Percentiles rank a stretch among this genome's conserved stretches.
These are phyloP conservation scores for Caiman crocodilus DNA, from an alignment of 2,797 vertebrate genomes.

Conservation along the genomic window DNA sequence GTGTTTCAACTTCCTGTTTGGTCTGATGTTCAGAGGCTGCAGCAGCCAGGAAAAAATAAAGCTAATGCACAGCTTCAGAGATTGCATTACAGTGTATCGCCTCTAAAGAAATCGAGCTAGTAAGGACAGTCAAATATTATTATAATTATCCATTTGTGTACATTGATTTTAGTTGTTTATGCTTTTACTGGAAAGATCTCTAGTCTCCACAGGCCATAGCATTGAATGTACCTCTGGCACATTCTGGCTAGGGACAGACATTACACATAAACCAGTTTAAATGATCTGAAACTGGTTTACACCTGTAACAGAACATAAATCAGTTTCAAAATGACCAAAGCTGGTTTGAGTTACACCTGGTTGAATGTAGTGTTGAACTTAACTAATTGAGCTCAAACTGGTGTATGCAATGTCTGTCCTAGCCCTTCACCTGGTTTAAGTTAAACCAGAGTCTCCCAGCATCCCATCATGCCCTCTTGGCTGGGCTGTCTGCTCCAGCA, in stretches of 20 bases:
- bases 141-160: not conserved
- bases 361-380: too few relatives aligned
- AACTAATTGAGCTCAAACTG: too few relatives aligned
- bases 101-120: not conserved
- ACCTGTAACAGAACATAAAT: too few relatives aligned
- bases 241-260: not conserved
- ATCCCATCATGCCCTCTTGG: too few relatives aligned
- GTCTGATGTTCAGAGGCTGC: not conserved
- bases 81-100: rapidly evolving
- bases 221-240: not conserved
- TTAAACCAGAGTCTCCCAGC: too few relatives aligned
- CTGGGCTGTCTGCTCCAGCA: too few relatives aligned
- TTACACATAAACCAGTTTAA: too few relatives aligned
- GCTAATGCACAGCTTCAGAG: not conserved
- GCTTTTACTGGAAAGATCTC: not conserved
- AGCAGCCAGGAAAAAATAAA: not conserved
- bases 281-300: too few relatives aligned
- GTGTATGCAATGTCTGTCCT: too few relatives aligned
- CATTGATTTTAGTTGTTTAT: not conserved
- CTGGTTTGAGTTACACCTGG: too few relatives aligned
- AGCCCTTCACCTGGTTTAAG: too few relatives aligned
- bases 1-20: not conserved
- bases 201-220: not conserved
- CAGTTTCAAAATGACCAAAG: too few relatives aligned
- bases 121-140: not conserved